Evolutionary conservation across 2,113 vertebrate genomes (phyloP), one percentile per base, ranked within the genome.

Genomic region (Oreocharis arfaki): DNA sequence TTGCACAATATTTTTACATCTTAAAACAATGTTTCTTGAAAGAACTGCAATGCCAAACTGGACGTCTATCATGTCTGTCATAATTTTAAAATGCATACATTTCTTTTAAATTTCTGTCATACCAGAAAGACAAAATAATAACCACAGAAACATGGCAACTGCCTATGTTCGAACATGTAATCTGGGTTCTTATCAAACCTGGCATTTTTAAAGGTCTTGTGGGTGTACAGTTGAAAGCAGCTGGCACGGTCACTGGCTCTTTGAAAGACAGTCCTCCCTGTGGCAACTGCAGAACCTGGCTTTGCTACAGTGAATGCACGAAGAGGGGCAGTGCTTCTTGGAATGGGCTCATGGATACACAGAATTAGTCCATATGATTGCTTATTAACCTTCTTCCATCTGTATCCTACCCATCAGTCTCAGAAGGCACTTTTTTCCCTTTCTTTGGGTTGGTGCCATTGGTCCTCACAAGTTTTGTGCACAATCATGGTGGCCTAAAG

Each of bases 211-310:
- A 86, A 96, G 89, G 86, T 96, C 90, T 96, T 18, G 0, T 49
- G 87, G 49, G 75, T 63, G 55, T 81, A 91, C 37, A 76, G 90
- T 47, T 93, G 86, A 96, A 96, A 96, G 95, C 57, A 89, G 77
- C 74, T 96, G 85, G 83, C 88, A 84, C 88, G 92, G 95, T 94
- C 88, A 81, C 71, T 70, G 68, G 50, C 83, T 68, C 84, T 95
- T 92, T 91, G 70, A 93, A 95, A 92, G 53, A 89, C 91, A 85
- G 79, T 73, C 92, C 63, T 93, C 74, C 88, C 85, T 41, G 74
- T 93, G 95, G 89, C 84, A 95, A 81, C 26, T 87, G 78, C 93
- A 95, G 89, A 96, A 84, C 65, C 28, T 82, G 91, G 73, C 85
- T 95, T 95, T 95, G 92, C 92, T 89, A 59, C 28, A 87, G 70